Evolutionary conservation across 2,888 invertebrate species (phyloP).

Genomic region (Metallyticus violacea): DNA sequence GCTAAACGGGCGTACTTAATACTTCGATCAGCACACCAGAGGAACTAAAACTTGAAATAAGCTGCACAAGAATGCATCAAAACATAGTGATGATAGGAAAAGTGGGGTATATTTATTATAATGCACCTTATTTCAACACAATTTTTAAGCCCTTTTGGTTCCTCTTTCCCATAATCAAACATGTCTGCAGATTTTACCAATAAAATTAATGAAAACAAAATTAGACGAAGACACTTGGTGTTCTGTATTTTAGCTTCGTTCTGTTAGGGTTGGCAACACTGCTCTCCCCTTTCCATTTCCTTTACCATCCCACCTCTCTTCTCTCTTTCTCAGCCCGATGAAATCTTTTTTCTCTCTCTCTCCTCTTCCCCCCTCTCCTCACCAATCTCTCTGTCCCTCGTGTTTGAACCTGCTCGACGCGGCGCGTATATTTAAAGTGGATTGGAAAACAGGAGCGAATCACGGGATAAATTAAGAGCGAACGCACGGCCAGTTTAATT

Average conservation of each 20-base stretch:
- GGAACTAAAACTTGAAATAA: no score
- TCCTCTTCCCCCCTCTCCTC: not conserved
- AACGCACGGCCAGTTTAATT: conserved; percentile 10
- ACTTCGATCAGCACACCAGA: no score
- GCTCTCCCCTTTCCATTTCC: not conserved
- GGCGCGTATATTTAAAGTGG: conserved; percentile 27
- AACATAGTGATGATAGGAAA: no score
- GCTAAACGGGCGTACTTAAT: no score
- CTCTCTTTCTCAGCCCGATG: not conserved
- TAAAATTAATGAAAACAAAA: not conserved
- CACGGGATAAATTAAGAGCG: conserved; percentile 9
- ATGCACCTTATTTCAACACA: no score
- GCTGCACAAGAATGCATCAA: no score
- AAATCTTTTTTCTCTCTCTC: not conserved
- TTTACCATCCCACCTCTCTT: not conserved
- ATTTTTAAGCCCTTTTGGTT: no score
- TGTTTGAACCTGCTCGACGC: conserved; percentile 20
- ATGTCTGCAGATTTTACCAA: no score
- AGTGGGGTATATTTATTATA: no score
- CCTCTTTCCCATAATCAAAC: no score
- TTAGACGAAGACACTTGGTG: not conserved
- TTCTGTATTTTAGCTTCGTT: not conserved
- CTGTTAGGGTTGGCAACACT: not conserved
- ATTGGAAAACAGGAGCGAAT: conserved; percentile 23
- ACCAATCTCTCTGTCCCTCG: not conserved